Percentiles rank a stretch among this genome's conserved stretches.
Conservation (phyloP, 2,113 vertebrate species). For the Poeciliopsis retropinna region DNA sequence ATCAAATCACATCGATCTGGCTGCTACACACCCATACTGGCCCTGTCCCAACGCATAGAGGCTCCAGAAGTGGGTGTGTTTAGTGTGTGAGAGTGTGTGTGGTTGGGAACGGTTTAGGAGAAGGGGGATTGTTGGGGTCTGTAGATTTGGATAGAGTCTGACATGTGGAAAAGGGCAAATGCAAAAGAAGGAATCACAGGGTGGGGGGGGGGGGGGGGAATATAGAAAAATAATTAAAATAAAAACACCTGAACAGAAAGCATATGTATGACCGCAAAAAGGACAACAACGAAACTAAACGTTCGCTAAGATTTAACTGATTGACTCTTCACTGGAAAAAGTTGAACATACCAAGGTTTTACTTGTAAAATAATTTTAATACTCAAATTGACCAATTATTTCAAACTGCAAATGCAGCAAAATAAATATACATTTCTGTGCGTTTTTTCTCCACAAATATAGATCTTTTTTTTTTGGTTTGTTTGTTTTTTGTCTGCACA, state of each 20-base stretch:
- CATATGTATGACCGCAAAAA: not conserved
- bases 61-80: slow-evolving; percentile 28
- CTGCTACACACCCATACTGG: slow-evolving; percentile 47
- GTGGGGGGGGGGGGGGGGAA: too few species aligned
- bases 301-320: too few species aligned
- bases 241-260: slow-evolving; percentile 18
- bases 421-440: not conserved
- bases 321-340: not conserved
- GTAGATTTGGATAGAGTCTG: slow-evolving; percentile 65
- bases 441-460: not conserved
- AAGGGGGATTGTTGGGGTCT: slow-evolving; percentile 17
- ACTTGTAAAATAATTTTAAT: too few species aligned
- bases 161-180: slow-evolving; percentile 73
- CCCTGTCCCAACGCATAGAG: slow-evolving; percentile 50
- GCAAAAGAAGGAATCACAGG: slow-evolving; percentile 66
- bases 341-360: not conserved
- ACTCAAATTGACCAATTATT: too few species aligned
- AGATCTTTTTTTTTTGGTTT: not conserved
- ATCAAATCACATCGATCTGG: slow-evolving; percentile 62
- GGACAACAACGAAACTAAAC: not conserved
- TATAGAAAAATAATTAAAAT: slow-evolving; percentile 32
- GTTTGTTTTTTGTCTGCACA: not conserved
- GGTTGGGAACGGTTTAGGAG: not conserved
- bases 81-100: slow-evolving; percentile 24
- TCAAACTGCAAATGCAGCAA: not conserved